Evolutionary conservation across 2,797 vertebrate species (phyloP).

Genomic region (Bovichtus diacanthus): DNA sequence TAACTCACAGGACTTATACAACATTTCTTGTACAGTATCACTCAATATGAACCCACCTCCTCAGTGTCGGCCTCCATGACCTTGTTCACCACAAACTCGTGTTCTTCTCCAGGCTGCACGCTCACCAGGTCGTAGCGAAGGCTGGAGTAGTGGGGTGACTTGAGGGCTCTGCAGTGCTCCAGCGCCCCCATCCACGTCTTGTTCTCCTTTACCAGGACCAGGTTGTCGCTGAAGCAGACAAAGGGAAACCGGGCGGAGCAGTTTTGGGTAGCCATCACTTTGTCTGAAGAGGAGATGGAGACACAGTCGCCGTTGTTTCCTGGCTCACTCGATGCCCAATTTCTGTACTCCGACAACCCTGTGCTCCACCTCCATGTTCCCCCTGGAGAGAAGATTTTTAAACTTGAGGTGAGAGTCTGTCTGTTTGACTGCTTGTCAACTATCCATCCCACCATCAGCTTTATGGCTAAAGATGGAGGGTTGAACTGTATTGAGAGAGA

Average conservation of each 20-base stretch:
- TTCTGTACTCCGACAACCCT: not conserved
- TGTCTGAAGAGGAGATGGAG: not conserved
- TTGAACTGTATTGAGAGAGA: not conserved
- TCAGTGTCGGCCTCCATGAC: conserved; percentile 29
- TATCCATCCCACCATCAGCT: not conserved
- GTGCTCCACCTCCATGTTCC: conserved; percentile 40
- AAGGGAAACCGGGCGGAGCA: conserved; percentile 33
- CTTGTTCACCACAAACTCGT: fast-evolving
- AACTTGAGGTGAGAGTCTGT: not conserved
- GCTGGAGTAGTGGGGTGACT: fast-evolving
- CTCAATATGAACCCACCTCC: conserved; percentile 45
- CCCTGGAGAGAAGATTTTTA: conserved; percentile 25
- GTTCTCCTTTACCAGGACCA: conserved; percentile 65
- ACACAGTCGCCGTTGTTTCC: conserved; percentile 9
- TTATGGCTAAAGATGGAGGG: not conserved
- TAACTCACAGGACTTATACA: not conserved
- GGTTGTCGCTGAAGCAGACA: conserved; percentile 33
- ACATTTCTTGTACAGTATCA: not conserved
- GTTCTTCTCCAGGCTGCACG: conserved; percentile 36
- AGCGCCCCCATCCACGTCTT: conserved; percentile 70
- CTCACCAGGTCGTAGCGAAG: conserved; percentile 47
- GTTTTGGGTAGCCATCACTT: conserved; percentile 4
- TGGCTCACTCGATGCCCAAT: not conserved
- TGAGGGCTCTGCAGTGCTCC: conserved; percentile 47
- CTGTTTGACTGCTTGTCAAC: not conserved